Evolutionary conservation across 2,113 vertebrate genomes (phyloP), one percentile per base, ranked within the genome.

Genomic region (Gobio gobio): DNA sequence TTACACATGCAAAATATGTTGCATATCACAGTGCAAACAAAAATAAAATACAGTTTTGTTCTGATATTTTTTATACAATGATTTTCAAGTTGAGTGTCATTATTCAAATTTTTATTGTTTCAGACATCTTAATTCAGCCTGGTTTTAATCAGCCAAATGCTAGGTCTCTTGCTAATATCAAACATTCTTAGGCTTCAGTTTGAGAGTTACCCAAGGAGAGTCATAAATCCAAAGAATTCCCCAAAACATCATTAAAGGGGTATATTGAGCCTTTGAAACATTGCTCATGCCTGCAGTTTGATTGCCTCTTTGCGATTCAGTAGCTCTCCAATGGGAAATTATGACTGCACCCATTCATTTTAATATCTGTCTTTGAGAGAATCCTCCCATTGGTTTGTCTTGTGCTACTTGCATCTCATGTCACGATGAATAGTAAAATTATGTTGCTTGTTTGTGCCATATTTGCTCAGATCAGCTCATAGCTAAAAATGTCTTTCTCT

Each of bases 1-100:
- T 96, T 94, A 93, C 94, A 94, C 93, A 95, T 94, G 93, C 94
- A 91, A 92, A 88, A 91, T 84, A 89, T 80, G 89, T 94, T 95
- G 93, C 96, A 94, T 92, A 93, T 95, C 92, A 94, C 95, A 94
- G 92, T 95, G 90, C 91, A 94, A 95, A 92, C 90, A 95, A 91
- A 83, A 97, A 97, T 95, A 96, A 97, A 97, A 95, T 89, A 87
- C 88, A 93, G 93, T 94, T 97, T 95, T 93, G 94, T 96, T 96
- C 94, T 95, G 94, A 90, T 96, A 96, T 96, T 96, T 95, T 96
- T 95, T 92, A 93, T 94, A 94, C 89, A 86, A 87, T 90, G 89
- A 88, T 92, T 92, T 89, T 63, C 89, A 90, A 82, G 89, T 86
- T 9, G 91, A 87, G 90, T 90, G 88, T 93, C 87, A 81, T 90